These are phyloP conservation scores for Incurvaria masculella DNA, from an alignment of 2,888 invertebrate species.

Conservation along the genomic window DNA sequence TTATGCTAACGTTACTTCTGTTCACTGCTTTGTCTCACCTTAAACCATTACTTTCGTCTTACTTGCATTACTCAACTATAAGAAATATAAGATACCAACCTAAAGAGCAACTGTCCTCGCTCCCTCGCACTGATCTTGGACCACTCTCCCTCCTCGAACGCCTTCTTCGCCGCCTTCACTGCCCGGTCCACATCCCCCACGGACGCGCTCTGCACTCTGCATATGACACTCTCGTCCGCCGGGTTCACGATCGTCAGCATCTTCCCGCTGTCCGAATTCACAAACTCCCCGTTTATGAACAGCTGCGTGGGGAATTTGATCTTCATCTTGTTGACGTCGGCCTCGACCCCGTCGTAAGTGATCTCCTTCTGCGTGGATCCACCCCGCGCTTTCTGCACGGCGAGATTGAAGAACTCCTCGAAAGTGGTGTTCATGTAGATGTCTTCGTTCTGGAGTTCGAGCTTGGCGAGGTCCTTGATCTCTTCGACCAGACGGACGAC, in stretches of 20 bases:
- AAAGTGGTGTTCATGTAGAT: constrained; percentile 92
- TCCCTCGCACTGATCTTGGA: constrained; percentile 92
- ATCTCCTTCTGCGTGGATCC: constrained; percentile 52
- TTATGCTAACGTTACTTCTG: too few species aligned
- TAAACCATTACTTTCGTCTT: neutral
- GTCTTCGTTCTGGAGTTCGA: constrained; percentile 83
- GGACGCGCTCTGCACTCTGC: constrained; percentile 71
- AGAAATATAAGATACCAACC: constrained; percentile 49
- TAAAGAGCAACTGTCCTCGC: constrained; percentile 77
- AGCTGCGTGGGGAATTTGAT: constrained; percentile 85
- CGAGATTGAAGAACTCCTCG: constrained; percentile 69
- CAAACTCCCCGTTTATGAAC: constrained; percentile 89
- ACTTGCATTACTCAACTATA: too few species aligned
- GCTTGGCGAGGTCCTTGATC: constrained; percentile 73
- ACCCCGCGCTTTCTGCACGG: constrained; percentile 67
- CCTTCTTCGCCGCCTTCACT: constrained; percentile 81
- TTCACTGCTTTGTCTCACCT: too few species aligned
- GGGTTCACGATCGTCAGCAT: constrained; percentile 76
- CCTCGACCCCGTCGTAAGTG: constrained; percentile 69
- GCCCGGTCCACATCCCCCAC: constrained; percentile 82
- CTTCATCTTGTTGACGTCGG: constrained; percentile 80
- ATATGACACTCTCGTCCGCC: constrained; percentile 75
- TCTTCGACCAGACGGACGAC: constrained; percentile 93
- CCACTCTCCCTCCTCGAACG: constrained; percentile 90
- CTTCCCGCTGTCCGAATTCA: constrained; percentile 68